A percentile compares a stretch with the other conserved stretches of the same genome.
phyloP scores from a whole-genome alignment of 2,888 invertebrate species.

The Trachelus tabidus region DNA sequence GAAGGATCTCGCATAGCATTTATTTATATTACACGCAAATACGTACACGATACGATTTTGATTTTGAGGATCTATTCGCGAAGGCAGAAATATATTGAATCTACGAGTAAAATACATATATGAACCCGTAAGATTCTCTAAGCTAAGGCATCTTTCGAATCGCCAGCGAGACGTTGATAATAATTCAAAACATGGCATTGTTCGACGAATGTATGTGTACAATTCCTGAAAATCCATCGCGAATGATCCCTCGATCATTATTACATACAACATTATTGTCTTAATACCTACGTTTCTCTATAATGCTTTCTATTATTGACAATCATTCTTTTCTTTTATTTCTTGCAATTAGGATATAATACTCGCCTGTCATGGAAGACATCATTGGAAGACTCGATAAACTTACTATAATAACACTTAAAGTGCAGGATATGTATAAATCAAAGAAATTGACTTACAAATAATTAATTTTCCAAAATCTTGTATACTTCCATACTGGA shows the following conservation, averaged over 20 bases:
- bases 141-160: conserved; percentile 5
- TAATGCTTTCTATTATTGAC: not conserved
- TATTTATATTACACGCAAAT: conserved; percentile 29
- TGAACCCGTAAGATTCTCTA: not conserved
- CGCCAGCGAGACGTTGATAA: not conserved
- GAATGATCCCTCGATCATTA: not conserved
- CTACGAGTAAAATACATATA: not conserved
- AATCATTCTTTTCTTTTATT: not conserved
- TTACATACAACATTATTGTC: conserved; percentile 2
- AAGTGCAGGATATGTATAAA: conserved; percentile 7
- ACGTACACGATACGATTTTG: conserved; percentile 22
- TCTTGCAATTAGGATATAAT: not conserved
- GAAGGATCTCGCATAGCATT: conserved; percentile 17
- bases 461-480: not conserved
- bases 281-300: conserved; percentile 9
- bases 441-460: not conserved
- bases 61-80: conserved; percentile 6
- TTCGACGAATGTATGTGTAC: not conserved
- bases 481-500: not conserved
- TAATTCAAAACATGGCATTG: not conserved
- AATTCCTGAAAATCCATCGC: not conserved
- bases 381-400: conserved; percentile 54
- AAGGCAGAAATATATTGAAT: not conserved
- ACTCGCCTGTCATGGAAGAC: conserved; percentile 46
- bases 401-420: conserved; percentile 24